Evolutionary conservation across 2,113 vertebrate genomes (phyloP).

Genomic region (Xenopus laevis): DNA sequence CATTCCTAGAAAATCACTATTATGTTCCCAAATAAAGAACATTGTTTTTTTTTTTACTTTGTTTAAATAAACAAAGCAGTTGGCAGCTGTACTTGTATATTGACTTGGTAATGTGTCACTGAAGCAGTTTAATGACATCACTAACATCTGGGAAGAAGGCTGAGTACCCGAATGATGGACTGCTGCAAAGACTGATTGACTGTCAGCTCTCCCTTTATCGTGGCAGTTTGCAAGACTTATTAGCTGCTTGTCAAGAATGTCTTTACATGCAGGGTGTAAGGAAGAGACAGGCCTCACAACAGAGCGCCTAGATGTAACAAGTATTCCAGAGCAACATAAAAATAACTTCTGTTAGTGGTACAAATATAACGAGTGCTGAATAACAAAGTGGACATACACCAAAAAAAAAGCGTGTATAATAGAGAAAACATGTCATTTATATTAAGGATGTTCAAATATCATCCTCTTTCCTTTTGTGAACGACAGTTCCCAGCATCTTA

Average conservation of each 20-base stretch:
- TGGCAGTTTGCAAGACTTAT: constrained; percentile 22
- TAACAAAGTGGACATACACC: no score
- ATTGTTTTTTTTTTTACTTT: no score
- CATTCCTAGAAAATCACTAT: no score
- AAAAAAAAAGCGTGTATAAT: no score
- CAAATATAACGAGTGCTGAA: not conserved
- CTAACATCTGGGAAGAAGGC: constrained; percentile 10
- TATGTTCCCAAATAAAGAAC: no score
- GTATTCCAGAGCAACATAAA: not conserved
- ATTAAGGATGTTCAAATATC: no score
- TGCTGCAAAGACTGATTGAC: constrained; percentile 17
- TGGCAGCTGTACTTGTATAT: not conserved
- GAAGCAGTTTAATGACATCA: constrained; percentile 14
- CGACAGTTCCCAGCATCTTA: no score
- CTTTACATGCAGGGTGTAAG: constrained; percentile 14
- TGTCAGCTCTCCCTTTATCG: constrained; percentile 24
- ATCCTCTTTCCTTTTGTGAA: no score
- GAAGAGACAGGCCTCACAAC: not conserved
- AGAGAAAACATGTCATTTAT: no score
- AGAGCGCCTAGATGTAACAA: not conserved
- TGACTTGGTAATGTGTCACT: constrained; percentile 6
- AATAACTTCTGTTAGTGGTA: not conserved
- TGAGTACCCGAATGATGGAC: constrained; percentile 13
- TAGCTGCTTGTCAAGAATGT: constrained; percentile 33
- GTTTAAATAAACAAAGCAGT: not conserved